phyloP scores from a whole-genome alignment of 2,888 invertebrate genomes.

The Mimachlamys varia region DNA sequence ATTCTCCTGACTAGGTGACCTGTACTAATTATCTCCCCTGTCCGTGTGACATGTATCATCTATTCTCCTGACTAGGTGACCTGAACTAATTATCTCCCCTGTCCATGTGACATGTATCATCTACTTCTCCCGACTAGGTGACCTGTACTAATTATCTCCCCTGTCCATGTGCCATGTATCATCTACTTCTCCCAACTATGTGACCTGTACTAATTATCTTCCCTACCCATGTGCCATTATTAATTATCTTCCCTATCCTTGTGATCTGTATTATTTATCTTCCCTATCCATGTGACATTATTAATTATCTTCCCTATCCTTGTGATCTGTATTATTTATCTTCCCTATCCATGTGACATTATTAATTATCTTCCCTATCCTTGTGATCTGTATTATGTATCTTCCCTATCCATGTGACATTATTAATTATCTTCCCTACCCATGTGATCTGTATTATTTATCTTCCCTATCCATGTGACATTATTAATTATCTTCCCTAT shows the following conservation, averaged over 20 bases:
- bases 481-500: too few relatives aligned
- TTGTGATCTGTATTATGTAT: not conserved
- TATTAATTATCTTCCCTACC: not conserved
- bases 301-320: not conserved
- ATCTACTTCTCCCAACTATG: too few relatives aligned
- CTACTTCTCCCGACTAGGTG: not conserved
- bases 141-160: not conserved
- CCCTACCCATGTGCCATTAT: too few relatives aligned
- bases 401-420: not conserved
- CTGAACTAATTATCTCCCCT: not conserved
- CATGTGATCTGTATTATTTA: not conserved
- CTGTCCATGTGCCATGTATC: too few relatives aligned
- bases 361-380: not conserved
- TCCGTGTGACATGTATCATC: not conserved
- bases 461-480: too few relatives aligned
- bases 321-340: not conserved
- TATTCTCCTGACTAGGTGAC: too few relatives aligned
- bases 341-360: too few relatives aligned
- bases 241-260: too few relatives aligned
- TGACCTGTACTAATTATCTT: too few relatives aligned
- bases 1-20: too few relatives aligned
- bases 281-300: not conserved
- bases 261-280: not conserved
- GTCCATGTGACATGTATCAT: not conserved
- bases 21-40: not conserved